These are phyloP conservation scores for Metopolophium dirhodum DNA, from an alignment of 1,140 invertebrate genomes.

Conservation along the genomic window DNA sequence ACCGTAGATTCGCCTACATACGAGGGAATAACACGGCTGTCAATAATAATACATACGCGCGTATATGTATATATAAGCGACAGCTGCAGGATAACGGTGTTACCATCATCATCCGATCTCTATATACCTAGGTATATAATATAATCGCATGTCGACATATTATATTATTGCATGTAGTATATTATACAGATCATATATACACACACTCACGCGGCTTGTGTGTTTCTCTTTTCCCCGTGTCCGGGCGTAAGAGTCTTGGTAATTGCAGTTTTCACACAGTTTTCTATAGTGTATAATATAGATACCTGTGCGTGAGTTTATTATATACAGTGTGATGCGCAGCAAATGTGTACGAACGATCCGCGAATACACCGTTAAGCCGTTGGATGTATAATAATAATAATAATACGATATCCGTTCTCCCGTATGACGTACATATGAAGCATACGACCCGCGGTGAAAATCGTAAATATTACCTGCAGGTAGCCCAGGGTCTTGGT, in stretches of 20 bases:
- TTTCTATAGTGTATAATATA: neutral
- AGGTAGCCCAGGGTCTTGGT: neutral
- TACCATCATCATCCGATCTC: neutral
- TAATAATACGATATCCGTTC: neutral
- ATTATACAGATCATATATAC: neutral
- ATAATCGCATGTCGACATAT: conserved; percentile 24
- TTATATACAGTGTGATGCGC: neutral
- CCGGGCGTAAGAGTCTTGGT: neutral
- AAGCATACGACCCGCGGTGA: too few species aligned
- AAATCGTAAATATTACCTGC: neutral
- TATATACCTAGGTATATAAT: neutral
- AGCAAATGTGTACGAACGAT: neutral
- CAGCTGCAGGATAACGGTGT: conserved; percentile 31
- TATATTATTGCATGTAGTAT: neutral
- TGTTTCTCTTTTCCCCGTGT: neutral
- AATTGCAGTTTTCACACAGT: conserved; percentile 11
- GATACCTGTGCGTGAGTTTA: neutral
- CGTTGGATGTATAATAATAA: neutral
- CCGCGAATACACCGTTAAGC: neutral
- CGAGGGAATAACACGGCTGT: conserved; percentile 31
- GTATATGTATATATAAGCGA: neutral
- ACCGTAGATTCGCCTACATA: neutral
- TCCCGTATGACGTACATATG: neutral
- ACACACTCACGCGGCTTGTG: neutral
- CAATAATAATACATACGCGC: neutral